phyloP scores from a whole-genome alignment of 2,888 invertebrate species.

The Oligia strigilis region DNA sequence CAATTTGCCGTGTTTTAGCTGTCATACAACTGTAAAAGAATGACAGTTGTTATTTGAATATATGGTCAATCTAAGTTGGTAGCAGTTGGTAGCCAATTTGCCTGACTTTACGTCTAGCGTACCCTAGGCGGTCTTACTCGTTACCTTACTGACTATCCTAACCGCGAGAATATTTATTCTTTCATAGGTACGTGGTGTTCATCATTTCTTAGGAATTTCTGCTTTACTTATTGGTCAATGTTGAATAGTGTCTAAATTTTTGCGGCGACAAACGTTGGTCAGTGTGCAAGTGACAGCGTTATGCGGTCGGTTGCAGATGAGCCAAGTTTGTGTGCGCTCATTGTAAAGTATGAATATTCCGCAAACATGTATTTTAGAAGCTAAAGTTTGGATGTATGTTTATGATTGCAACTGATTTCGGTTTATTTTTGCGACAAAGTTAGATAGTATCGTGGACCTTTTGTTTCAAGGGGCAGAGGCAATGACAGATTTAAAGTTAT shows the following conservation, averaged over 20 bases:
- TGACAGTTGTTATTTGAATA: no score
- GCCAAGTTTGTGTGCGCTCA: constrained; percentile 25
- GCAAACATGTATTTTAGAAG: constrained; percentile 34
- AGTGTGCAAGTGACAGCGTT: constrained; percentile 18
- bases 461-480: neutral
- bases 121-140: neutral
- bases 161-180: neutral
- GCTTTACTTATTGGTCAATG: neutral
- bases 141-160: neutral
- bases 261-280: constrained; percentile 6
- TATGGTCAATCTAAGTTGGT: neutral
- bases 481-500: neutral
- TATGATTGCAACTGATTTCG: neutral
- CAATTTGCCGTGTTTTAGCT: no score
- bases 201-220: neutral
- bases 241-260: constrained; percentile 9
- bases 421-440: neutral
- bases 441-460: neutral
- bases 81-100: neutral
- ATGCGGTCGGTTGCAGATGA: constrained; percentile 37
- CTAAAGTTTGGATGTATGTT: constrained; percentile 26
- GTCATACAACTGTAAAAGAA: no score
- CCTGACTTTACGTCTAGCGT: neutral
- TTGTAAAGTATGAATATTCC: constrained; percentile 12
- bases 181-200: neutral